Percentiles rank a stretch among this genome's conserved stretches.
Evolutionary conservation across 2,797 vertebrate species (phyloP).

Genomic region (Scolopax bukidnonensis): DNA sequence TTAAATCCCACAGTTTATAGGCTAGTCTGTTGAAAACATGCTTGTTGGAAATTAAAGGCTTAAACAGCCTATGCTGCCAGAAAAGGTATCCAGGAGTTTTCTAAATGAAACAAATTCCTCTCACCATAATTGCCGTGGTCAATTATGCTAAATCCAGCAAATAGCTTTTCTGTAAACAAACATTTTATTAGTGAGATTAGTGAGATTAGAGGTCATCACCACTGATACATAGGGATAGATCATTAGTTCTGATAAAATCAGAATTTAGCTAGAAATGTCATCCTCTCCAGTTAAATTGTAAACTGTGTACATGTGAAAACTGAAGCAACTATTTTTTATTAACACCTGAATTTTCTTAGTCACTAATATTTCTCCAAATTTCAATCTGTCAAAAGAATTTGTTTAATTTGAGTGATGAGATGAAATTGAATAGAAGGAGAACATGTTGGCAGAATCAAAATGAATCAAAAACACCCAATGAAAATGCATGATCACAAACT

Average conservation of each 20-base stretch:
- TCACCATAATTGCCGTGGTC: slow-evolving; percentile 69
- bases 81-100: slow-evolving; percentile 49
- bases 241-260: slow-evolving; percentile 37
- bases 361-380: neutral
- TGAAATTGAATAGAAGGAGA: neutral
- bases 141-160: slow-evolving; percentile 72
- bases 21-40: slow-evolving; percentile 33
- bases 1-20: slow-evolving; percentile 40
- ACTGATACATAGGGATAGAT: slow-evolving; percentile 3
- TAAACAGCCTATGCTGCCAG: slow-evolving; percentile 53
- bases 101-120: slow-evolving; percentile 70
- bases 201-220: slow-evolving; percentile 22
- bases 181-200: slow-evolving; percentile 41
- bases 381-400: neutral
- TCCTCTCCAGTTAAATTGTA: neutral
- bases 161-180: slow-evolving; percentile 63
- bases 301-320: neutral
- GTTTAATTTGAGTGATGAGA: neutral
- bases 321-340: neutral
- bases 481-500: neutral
- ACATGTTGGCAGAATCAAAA: neutral
- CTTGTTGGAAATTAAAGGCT: slow-evolving; percentile 68
- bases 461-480: neutral
- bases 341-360: neutral
- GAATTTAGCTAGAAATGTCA: neutral